Base-by-base conservation (phyloP, 2,888 invertebrate genomes). In the Barypeithes pellucidus region DNA sequence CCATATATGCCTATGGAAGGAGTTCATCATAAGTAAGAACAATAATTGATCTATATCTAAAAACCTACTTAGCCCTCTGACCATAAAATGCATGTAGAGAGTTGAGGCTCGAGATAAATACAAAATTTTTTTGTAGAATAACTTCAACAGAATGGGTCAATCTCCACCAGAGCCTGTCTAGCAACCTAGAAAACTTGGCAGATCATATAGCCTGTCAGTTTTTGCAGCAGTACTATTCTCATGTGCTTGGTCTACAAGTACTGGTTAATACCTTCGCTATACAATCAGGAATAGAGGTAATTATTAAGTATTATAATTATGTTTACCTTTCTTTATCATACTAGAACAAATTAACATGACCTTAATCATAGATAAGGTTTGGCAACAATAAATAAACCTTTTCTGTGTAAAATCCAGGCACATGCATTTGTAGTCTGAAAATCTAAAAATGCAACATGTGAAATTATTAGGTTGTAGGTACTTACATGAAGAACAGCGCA, bases 171-270 rank as follows among this genome's bases (percentile, higher is more conserved):
- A 87, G 89, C 0, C 81, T 87, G 20, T 80, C 84, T 20, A 75
- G 63, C 9, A 63, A 75, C 22, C 54, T 88, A 39, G 85, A 87
- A 7, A 88, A 90, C 72, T 88, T 92, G 0, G 88, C 88, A 50
- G 88, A 90, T 2, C 92, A 93, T 84, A 92, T 93, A 81, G 89
- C 89, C 81, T 89, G 91, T 24, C 93, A 94, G 84, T 87, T 93
- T 76, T 87, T 94, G 67, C 94, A 94, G 82, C 95, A 95, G 85
- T 92, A 93, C 82, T 93, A 95, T 80, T 94, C 94, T 0, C 88
- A 94, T 75, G 91, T 95, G 0, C 86, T 94, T 16, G 94, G 94
- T 0, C 86, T 94, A 39, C 93, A 94, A 80, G 93, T 95, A 29
- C 88, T 95, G 18, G 93, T 94, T 5, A 95, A 95, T 86, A 94